Evolutionary conservation across 2,888 invertebrate species (phyloP), one percentile per base, ranked within the genome.

Genomic region (Leistus spinibarbis): DNA sequence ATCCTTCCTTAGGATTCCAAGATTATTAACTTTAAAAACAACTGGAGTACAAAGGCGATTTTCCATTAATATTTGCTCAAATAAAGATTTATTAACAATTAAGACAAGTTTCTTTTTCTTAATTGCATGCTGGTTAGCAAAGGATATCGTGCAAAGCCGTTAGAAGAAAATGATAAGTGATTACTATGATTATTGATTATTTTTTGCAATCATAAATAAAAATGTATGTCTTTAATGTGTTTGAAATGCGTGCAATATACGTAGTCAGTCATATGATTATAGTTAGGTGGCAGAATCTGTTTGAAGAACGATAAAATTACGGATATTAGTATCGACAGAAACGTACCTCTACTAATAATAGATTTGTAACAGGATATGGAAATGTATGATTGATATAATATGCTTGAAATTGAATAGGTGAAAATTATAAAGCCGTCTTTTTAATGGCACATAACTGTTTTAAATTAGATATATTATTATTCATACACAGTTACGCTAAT

Each of bases 41-140:
- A n/a, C n/a, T n/a, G n/a, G n/a, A n/a, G n/a, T n/a, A n/a, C n/a
- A n/a, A n/a, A n/a, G n/a, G n/a, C n/a, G n/a, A n/a, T n/a, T n/a
- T n/a, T n/a, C n/a, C n/a, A n/a, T n/a, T n/a, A n/a, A n/a, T n/a
- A n/a, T n/a, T n/a, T n/a, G n/a, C n/a, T n/a, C n/a, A n/a, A 19
- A 22, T 27, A 9, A 67, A 73, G 73, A 73, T 73, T 73, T 73
- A 73, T 73, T 19, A 24, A 53, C 67, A 73, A 67, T 67, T 73
- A 67, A 67, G 60, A 53, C 40, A n/a, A 17, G 60, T 62, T 73
- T 71, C 54, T 66, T 65, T 53, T 19, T 60, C 20, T 20, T 60
- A 4, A 17, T 19, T 60, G 60, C 60, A 2, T 20, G 20, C 13
- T 20, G 60, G 60, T 19, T 19, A 60, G 3, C 2, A 54, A 2